Evolutionary conservation across 1,140 invertebrate genomes (phyloP), one percentile per base, ranked within the genome.

Genomic region (Drosophila yakuba): DNA sequence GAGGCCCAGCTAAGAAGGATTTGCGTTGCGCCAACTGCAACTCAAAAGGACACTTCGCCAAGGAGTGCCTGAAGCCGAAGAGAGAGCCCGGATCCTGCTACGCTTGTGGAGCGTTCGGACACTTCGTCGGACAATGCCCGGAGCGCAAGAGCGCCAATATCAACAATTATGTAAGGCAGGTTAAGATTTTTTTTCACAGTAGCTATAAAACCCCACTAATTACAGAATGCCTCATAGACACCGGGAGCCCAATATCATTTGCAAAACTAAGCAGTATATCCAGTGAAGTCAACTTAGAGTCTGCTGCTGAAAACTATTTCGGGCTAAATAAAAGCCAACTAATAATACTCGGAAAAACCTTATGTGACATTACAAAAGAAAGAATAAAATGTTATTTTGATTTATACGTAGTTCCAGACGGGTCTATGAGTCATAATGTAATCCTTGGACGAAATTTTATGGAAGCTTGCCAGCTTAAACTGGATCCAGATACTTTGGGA

Each of bases 201-300:
- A 55, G 12, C n/a, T n/a, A 1, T 17, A 5, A 15, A 25, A 25
- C 23, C 23, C 35, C 38, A 25, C 17, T 41, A 25, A 28, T 5
- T 56, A 8, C 38, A 28, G 54, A 23, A 41, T 56, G n/a, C 20
- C 38, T 56, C 23, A 56, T 28, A 56, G 20, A 41, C 54, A 25
- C 36, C 1, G 54, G 36, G 7, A n/a, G n/a, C n/a, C 41, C 2
- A n/a, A n/a, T n/a, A n/a, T 28, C n/a, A 12, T 41, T 56, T 20
- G 14, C 54, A 2, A 56, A 41, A 11, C 7, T 6, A 15, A 15
- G 4, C 10, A 15, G 3, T 11, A 15, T 41, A 41, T 4, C 11
- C 0, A n/a, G 28, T 12, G 23, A 25, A 25, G 23, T 25, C 0
- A 25, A 3, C 17, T 15, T 17, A 56, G 23, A 43, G 11, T 3